These are phyloP conservation scores for Athripsodes cinereus DNA, from an alignment of 2,888 invertebrate genomes.

Conservation along the genomic window DNA sequence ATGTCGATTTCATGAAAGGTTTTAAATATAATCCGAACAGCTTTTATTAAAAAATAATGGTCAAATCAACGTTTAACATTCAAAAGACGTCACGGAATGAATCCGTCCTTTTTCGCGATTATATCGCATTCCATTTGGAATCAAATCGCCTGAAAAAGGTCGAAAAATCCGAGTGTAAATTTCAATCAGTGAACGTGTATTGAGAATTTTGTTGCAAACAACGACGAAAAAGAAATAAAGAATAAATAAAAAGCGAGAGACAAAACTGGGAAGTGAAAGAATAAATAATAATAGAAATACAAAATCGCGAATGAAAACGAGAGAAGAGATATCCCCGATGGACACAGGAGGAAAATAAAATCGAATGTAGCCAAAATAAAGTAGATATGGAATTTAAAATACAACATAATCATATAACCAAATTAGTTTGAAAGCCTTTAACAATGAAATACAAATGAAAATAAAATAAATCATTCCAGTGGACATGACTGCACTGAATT, in stretches of 20 bases:
- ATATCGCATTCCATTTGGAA: constrained; percentile 1
- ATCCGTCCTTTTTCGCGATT: neutral
- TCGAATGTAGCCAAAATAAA: no score
- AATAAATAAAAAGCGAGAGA: neutral
- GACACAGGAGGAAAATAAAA: neutral
- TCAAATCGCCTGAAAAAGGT: neutral
- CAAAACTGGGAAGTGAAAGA: neutral
- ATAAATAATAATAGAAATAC: neutral
- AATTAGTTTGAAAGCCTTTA: no score
- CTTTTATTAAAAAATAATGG: neutral
- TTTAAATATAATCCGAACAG: neutral
- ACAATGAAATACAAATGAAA: no score
- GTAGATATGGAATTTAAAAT: no score
- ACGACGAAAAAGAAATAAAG: neutral
- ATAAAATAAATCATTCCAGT: no score
- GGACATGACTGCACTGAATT: no score
- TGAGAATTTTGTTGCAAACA: neutral
- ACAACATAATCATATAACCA: no score
- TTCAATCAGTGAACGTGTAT: neutral
- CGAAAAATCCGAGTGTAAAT: neutral
- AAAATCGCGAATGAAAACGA: neutral
- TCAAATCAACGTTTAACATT: neutral
- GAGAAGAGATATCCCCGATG: neutral
- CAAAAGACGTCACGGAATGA: neutral
- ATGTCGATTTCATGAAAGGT: neutral